A percentile compares a stretch with the other conserved stretches of the same genome.
phyloP scores from a whole-genome alignment of 2,888 invertebrate species.

The Macrophya annulata region DNA sequence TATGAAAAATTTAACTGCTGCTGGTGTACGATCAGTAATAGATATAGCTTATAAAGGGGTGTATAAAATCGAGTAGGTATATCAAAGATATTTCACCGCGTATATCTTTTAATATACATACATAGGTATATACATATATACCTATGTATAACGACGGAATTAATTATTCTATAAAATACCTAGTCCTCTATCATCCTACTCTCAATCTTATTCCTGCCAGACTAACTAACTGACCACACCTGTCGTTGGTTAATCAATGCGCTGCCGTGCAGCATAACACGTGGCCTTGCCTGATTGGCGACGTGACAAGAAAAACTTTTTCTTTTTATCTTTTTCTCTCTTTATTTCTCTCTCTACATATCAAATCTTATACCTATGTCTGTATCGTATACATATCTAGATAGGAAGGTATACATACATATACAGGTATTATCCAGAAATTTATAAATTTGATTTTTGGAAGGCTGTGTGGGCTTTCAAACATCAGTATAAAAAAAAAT shows the following conservation, averaged over 20 bases:
- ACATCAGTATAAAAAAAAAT: too few species aligned
- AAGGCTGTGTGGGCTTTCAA: neutral
- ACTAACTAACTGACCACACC: conserved; percentile 53
- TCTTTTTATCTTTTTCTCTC: neutral
- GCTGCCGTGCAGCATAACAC: conserved; percentile 15
- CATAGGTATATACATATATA: too few species aligned
- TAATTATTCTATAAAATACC: conserved; percentile 34
- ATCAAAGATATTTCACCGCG: conserved; percentile 5
- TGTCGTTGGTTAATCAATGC: conserved; percentile 54
- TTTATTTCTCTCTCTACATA: neutral
- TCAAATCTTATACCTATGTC: neutral
- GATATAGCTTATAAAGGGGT: conserved; percentile 20
- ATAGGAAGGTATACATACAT: neutral
- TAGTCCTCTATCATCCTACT: neutral
- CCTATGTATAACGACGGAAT: neutral
- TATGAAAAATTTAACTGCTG: neutral
- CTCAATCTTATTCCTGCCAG: conserved; percentile 36
- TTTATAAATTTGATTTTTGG: neutral
- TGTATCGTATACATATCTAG: neutral
- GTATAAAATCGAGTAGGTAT: conserved; percentile 2
- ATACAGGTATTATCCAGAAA: neutral
- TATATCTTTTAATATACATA: neutral
- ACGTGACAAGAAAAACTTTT: conserved; percentile 34
- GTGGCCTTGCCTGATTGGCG: conserved; percentile 50
- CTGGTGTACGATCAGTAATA: neutral